Conservation (phyloP, 2,113 vertebrate genomes). For the Thomomys bottae region DNA sequence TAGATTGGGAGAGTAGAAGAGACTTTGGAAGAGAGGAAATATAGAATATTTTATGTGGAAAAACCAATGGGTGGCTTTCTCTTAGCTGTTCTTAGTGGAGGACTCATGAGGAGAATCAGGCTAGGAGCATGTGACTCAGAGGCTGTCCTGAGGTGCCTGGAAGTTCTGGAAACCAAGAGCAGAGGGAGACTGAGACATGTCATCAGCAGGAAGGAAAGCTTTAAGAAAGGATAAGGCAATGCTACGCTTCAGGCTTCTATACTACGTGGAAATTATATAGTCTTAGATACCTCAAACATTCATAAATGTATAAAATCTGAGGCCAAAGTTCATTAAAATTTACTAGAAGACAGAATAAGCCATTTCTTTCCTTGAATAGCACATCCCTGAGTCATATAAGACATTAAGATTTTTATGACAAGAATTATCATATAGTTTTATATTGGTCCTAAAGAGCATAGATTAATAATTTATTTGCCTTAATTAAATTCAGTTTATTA, state of each 20-base stretch:
- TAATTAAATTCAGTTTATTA: slow-evolving; percentile 64
- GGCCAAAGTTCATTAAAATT: slow-evolving; percentile 41
- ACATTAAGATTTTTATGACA: not conserved
- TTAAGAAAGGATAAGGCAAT: not conserved
- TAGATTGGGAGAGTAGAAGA: not conserved
- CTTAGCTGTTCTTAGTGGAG: not conserved
- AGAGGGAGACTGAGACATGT: not conserved
- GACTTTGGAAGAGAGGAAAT: not conserved
- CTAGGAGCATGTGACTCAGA: not conserved
- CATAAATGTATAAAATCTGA: not conserved
- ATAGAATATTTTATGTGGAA: not conserved
- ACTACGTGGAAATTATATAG: not conserved
- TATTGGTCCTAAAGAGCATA: slow-evolving; percentile 53
- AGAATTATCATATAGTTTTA: not conserved
- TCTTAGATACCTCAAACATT: slow-evolving; percentile 7
- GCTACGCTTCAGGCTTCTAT: not conserved
- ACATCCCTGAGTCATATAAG: slow-evolving; percentile 36
- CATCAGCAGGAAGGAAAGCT: not conserved
- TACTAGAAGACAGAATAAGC: slow-evolving; percentile 5
- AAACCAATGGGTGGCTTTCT: not conserved
- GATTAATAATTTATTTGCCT: slow-evolving; percentile 63
- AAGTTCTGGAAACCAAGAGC: not conserved
- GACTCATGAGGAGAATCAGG: no score
- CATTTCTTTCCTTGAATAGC: slow-evolving; percentile 2
- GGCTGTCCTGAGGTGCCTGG: not conserved